phyloP scores from a whole-genome alignment of 2,113 vertebrate genomes.

The Papio anubis region DNA sequence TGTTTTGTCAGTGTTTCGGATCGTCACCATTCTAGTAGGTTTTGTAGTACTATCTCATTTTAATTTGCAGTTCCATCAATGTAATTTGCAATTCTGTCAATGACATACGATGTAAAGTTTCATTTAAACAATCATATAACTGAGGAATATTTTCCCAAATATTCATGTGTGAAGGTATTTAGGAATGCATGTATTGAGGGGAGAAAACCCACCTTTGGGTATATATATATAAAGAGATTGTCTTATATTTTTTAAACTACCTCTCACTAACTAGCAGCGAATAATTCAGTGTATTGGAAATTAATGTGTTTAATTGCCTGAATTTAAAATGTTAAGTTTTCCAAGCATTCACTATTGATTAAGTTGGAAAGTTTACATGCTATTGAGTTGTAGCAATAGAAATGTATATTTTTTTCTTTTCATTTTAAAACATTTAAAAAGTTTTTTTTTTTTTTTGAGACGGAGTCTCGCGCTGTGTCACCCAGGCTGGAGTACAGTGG shows the following conservation, averaged over 20 bases:
- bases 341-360: no score
- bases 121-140: background rate
- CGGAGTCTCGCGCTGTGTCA: no score
- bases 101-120: background rate
- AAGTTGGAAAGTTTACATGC: no score
- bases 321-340: no score
- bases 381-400: background rate
- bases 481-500: no score
- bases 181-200: background rate
- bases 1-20: background rate
- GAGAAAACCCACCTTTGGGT: background rate
- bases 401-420: background rate
- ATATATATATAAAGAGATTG: background rate
- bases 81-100: background rate
- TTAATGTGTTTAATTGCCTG: no score
- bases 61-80: background rate
- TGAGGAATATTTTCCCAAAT: background rate
- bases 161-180: background rate
- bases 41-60: background rate
- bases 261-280: no score
- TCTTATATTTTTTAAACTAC: no score
- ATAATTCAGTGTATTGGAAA: no score
- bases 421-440: background rate
- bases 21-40: background rate
- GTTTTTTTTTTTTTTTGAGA: no score